A percentile compares a stretch with the other conserved stretches of the same genome.
Evolutionary conservation across 2,888 invertebrate genomes (phyloP).

Genomic region (Harpagoxenus sublaevis): DNA sequence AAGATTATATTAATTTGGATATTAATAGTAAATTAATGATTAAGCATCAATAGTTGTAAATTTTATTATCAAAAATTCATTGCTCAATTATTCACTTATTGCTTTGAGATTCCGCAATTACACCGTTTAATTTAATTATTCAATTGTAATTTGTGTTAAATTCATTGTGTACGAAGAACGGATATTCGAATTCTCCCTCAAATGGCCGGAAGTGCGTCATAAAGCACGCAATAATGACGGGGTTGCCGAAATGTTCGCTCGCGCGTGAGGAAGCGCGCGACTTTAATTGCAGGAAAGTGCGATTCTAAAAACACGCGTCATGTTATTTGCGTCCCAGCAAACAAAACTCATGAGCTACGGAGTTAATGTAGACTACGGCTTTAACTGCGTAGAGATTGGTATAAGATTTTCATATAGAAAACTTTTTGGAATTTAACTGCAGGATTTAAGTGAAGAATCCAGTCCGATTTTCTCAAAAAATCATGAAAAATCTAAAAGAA

Average conservation of each 20-base stretch:
- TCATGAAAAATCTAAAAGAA: not conserved
- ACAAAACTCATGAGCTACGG: slow-evolving; percentile 20
- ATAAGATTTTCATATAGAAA: not conserved
- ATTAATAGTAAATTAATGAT: not conserved
- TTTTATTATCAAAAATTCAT: not conserved
- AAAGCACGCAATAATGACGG: slow-evolving; percentile 35
- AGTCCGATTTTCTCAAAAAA: not conserved
- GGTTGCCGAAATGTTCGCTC: slow-evolving; percentile 43
- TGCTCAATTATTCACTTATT: not conserved
- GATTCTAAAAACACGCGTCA: slow-evolving; percentile 41
- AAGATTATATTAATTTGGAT: not conserved
- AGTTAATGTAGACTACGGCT: not conserved
- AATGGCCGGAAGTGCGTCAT: slow-evolving; percentile 42
- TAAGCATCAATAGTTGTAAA: not conserved
- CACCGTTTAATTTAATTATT: not conserved
- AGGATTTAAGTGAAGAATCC: not conserved
- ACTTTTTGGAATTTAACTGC: not conserved
- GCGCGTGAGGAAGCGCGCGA: slow-evolving; percentile 46
- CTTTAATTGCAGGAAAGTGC: slow-evolving; percentile 58
- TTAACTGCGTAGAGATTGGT: not conserved
- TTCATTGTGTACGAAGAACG: not conserved
- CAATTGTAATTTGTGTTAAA: slow-evolving; percentile 1
- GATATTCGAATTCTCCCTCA: slow-evolving; percentile 9
- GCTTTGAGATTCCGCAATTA: not conserved
- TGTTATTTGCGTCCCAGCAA: slow-evolving; percentile 45